Evolutionary conservation across 2,113 vertebrate species (phyloP).

Genomic region (Melanostigma gelatinosum): DNA sequence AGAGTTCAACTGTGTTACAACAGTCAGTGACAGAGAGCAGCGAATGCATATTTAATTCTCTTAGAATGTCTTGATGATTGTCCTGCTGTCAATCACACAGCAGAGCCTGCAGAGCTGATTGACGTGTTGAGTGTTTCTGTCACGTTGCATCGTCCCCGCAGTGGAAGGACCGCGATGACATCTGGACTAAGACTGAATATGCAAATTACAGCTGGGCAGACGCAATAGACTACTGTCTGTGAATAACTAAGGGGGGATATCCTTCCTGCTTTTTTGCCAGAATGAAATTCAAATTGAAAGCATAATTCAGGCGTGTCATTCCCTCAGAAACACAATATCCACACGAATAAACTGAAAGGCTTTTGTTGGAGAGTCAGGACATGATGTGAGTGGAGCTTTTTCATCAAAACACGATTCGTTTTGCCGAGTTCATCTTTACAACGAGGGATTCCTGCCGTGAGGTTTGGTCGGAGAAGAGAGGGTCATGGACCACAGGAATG

Average conservation of each 20-base stretch:
- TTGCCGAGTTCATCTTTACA: slow-evolving; percentile 6
- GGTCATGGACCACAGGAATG: slow-evolving; percentile 32
- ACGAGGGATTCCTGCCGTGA: slow-evolving; percentile 22
- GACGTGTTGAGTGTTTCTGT: background rate
- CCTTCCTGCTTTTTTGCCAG: background rate
- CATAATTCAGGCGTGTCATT: background rate
- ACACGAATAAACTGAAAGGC: background rate
- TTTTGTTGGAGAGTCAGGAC: background rate
- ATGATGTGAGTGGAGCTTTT: slow-evolving; percentile 2
- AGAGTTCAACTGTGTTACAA: background rate
- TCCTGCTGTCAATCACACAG: background rate
- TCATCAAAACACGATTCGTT: slow-evolving; percentile 3
- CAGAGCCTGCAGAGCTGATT: background rate
- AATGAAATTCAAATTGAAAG: background rate
- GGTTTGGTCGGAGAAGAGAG: slow-evolving; percentile 9
- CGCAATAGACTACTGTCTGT: background rate
- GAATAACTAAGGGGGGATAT: background rate
- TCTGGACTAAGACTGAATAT: background rate
- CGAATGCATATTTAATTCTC: background rate
- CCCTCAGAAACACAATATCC: background rate
- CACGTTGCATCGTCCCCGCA: background rate
- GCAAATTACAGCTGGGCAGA: background rate
- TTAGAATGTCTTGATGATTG: background rate
- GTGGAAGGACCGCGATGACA: background rate
- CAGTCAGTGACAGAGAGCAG: background rate